Conservation (phyloP, 37 sponge, comb jelly and placozoan species). For the Halisarca cf. caerulea region DNA sequence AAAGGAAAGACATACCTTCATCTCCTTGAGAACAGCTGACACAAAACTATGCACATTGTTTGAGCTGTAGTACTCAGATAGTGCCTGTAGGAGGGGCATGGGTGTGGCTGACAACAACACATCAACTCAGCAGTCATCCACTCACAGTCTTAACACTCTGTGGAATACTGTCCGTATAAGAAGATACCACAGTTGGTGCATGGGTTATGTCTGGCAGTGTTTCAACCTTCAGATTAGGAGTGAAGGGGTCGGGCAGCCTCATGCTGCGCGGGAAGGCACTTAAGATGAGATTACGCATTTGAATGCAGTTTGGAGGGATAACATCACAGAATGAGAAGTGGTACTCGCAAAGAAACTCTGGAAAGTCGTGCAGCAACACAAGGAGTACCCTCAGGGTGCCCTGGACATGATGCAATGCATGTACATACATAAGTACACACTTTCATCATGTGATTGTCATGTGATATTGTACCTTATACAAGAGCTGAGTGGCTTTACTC, state of each 20-base stretch:
- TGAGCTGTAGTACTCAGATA: no score
- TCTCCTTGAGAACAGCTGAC: no score
- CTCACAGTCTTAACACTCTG: conserved; percentile 81
- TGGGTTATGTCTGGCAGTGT: conserved; percentile 93
- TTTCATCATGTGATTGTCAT: background rate
- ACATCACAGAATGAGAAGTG: conserved; percentile 99
- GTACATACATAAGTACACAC: no score
- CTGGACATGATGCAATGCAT: conserved; percentile 40
- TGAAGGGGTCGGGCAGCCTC: conserved; percentile 99
- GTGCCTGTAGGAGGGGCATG: no score
- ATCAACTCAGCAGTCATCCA: background rate
- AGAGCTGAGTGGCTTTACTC: conserved; percentile 81
- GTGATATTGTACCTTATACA: conserved; percentile 79
- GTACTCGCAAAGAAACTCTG: conserved; percentile 99
- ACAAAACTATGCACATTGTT: no score
- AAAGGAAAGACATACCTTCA: no score
- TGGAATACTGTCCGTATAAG: conserved; percentile 81
- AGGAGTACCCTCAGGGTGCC: conserved; percentile 95
- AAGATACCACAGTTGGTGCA: conserved; percentile 87
- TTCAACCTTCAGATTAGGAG: conserved; percentile 98
- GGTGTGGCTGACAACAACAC: no score
- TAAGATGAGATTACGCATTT: conserved; percentile 98
- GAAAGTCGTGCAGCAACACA: conserved; percentile 98
- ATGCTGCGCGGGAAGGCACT: conserved; percentile 98
- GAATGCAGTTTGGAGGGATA: conserved; percentile 99